A percentile compares a stretch with the other conserved stretches of the same genome.
Evolutionary conservation across 2,797 vertebrate species (phyloP).

Genomic region (Dromococcyx pavoninus): DNA sequence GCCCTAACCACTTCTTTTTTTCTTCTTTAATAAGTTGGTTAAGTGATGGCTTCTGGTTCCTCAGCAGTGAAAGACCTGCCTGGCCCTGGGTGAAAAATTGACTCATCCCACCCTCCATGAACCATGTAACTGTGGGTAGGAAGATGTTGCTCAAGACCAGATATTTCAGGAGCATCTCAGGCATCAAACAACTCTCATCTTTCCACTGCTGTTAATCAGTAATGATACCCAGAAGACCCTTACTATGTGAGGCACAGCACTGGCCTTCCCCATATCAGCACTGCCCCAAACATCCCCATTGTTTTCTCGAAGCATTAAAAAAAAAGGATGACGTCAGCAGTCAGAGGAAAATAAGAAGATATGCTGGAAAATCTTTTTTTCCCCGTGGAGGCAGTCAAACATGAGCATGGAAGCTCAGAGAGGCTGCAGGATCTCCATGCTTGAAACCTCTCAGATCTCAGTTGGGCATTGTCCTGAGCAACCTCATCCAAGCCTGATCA

Average conservation of each 20-base stretch:
- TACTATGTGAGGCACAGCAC: not conserved
- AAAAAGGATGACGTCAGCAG: not conserved
- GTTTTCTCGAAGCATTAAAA: not conserved
- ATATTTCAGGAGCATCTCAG: not conserved
- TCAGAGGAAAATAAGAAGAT: not conserved
- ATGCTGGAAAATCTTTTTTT: not conserved
- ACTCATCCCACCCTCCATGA: not conserved
- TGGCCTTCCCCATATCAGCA: not conserved
- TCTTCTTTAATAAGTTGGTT: not conserved
- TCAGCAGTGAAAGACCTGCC: not conserved
- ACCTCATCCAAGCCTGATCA: not conserved
- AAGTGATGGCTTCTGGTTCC: not conserved
- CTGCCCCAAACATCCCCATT: not conserved
- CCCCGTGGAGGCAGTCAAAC: fast-evolving
- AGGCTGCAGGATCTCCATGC: not conserved
- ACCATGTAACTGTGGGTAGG: not conserved
- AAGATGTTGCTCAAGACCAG: not conserved
- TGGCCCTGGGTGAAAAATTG: not conserved
- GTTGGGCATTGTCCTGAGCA: not conserved
- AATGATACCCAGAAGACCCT: not conserved
- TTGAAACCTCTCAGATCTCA: not conserved
- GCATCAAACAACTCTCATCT: not conserved
- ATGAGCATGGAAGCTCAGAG: not conserved
- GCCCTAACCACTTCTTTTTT: not conserved
- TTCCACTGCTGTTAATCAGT: not conserved